Evolutionary conservation across 2,888 invertebrate genomes (phyloP).

Genomic region (Cryptosula pallasiana): DNA sequence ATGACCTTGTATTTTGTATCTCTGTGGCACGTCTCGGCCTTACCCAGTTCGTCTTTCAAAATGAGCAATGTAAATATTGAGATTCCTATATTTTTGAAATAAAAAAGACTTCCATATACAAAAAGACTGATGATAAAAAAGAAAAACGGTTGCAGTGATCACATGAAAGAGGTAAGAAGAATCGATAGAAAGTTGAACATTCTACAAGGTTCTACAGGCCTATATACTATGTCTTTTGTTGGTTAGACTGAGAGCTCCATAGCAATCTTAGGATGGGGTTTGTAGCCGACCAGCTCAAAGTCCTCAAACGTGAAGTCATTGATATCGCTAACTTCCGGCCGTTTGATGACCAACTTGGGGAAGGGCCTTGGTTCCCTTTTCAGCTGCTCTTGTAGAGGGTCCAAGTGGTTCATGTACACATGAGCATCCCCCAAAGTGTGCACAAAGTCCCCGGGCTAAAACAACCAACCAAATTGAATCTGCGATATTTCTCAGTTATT

Average conservation of each 20-base stretch:
- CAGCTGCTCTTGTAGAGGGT: constrained; percentile 71
- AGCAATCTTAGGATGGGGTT: constrained; percentile 79
- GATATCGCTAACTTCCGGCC: constrained; percentile 66
- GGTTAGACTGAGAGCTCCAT: constrained; percentile 77
- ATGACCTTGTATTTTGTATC: background rate
- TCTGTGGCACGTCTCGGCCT: background rate
- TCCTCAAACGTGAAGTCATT: constrained; percentile 81
- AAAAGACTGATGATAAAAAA: too few relatives aligned
- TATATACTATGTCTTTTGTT: too few relatives aligned
- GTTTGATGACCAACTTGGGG: constrained; percentile 72
- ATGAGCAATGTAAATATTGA: background rate
- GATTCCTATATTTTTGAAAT: background rate
- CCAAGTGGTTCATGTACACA: constrained; percentile 83
- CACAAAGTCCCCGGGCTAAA: constrained; percentile 81
- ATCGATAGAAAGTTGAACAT: too few relatives aligned
- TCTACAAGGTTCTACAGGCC: too few relatives aligned
- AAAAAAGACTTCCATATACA: background rate
- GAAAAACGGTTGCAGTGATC: too few relatives aligned
- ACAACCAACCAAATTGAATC: background rate
- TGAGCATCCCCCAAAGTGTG: constrained; percentile 94
- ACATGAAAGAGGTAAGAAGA: too few relatives aligned
- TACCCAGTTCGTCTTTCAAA: constrained; percentile 16
- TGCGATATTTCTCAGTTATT: too few relatives aligned
- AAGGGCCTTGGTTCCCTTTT: constrained; percentile 70
- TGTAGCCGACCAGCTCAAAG: constrained; percentile 76